phyloP scores from a whole-genome alignment of 2,797 vertebrate genomes.

The Ctenopoma multispine region DNA sequence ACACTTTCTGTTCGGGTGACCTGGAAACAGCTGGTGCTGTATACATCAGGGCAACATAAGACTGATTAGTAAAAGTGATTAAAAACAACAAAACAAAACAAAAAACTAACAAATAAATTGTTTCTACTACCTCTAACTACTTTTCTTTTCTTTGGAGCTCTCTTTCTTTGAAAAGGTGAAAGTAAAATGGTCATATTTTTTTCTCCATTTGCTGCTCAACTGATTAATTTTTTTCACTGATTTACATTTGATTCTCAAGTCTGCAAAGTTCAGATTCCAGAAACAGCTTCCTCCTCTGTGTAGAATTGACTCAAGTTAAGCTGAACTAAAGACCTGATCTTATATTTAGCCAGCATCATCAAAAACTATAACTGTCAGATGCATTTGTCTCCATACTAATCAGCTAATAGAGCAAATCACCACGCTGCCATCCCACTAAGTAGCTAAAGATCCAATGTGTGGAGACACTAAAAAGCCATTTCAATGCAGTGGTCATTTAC shows the following conservation, averaged over 20 bases:
- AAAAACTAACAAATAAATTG: too few relatives aligned
- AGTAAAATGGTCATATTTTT: too few relatives aligned
- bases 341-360: neutral
- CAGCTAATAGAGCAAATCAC: conserved; percentile 3
- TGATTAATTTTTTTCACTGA: conserved; percentile 14
- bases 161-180: too few relatives aligned
- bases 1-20: neutral
- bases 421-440: neutral
- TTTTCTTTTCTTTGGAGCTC: too few relatives aligned
- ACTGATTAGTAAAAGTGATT: conserved; percentile 12
- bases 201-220: conserved; percentile 11
- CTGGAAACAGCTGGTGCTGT: conserved; percentile 13
- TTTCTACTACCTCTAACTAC: too few relatives aligned
- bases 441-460: neutral
- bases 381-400: conserved; percentile 8
- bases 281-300: conserved; percentile 11
- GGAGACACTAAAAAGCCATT: neutral
- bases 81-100: too few relatives aligned
- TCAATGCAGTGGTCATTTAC: neutral
- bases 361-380: conserved; percentile 11
- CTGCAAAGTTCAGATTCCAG: neutral
- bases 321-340: neutral
- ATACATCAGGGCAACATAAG: neutral
- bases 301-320: neutral
- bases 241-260: neutral